Conservation (phyloP, 2,797 vertebrate species). For the Gallinago nigripennis region DNA sequence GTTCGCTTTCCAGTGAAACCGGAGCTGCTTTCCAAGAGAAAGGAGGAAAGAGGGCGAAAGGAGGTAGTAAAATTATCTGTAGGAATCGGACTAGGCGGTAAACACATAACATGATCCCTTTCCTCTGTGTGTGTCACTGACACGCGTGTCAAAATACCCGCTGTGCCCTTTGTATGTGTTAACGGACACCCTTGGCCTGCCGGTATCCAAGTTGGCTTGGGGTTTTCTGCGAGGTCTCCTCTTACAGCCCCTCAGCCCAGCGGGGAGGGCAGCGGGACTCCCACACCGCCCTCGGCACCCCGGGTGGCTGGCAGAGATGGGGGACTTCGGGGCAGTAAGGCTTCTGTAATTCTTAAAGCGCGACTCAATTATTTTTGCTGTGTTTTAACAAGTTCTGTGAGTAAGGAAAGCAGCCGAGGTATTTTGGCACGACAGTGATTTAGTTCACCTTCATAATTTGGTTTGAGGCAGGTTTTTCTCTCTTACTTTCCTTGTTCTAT, state of each 20-base stretch:
- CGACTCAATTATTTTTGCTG: neutral
- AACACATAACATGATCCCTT: neutral
- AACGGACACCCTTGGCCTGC: neutral
- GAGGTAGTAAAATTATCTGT: neutral
- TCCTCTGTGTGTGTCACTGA: neutral
- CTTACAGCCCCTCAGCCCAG: neutral
- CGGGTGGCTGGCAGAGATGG: neutral
- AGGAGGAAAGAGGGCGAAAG: neutral
- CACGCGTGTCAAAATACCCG: neutral
- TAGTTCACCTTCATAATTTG: slow-evolving; percentile 46
- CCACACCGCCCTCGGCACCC: neutral
- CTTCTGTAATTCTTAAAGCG: neutral
- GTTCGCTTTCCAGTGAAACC: neutral
- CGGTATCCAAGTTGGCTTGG: neutral
- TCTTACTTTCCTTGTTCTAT: neutral
- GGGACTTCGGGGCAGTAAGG: neutral
- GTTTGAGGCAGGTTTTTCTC: slow-evolving; percentile 36
- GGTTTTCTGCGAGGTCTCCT: neutral
- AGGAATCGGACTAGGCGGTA: neutral
- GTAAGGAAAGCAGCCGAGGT: slow-evolving; percentile 27
- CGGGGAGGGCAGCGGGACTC: neutral
- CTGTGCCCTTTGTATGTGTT: neutral
- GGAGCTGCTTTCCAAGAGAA: neutral
- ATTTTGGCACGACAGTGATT: slow-evolving; percentile 20
- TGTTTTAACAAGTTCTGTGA: slow-evolving; percentile 58